Conservation (phyloP, 1,140 invertebrate species). For the Steinernema khuongi region DNA sequence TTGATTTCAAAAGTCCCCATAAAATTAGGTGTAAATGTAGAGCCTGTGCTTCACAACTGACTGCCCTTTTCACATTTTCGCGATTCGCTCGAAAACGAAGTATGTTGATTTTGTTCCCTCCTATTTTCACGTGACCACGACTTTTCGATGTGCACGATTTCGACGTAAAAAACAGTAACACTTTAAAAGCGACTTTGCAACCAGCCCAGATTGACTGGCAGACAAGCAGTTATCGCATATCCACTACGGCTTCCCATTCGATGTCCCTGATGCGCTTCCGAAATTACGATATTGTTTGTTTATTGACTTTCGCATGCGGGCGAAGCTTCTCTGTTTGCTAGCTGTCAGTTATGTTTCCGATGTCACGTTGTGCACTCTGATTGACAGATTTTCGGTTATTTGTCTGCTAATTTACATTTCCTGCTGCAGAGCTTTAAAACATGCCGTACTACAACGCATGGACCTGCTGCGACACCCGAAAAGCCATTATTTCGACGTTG, state of each 20-base stretch:
- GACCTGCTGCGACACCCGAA: conserved; percentile 46
- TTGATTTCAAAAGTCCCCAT: too few relatives aligned
- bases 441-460: conserved; percentile 42
- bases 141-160: too few relatives aligned
- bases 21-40: too few relatives aligned
- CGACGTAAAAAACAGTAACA: too few relatives aligned
- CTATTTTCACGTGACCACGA: too few relatives aligned
- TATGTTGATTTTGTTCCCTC: too few relatives aligned
- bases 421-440: background rate
- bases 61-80: too few relatives aligned
- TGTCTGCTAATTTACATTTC: conserved; percentile 4
- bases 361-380: conserved; percentile 1
- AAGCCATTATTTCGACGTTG: conserved; percentile 42
- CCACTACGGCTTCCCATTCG: conserved; percentile 11
- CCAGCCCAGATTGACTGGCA: too few relatives aligned
- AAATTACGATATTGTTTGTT: conserved; percentile 24
- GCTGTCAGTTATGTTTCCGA: background rate
- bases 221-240: too few relatives aligned
- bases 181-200: too few relatives aligned
- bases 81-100: too few relatives aligned
- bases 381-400: background rate
- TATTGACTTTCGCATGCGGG: conserved; percentile 21
- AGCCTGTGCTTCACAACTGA: too few relatives aligned
- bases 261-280: background rate
- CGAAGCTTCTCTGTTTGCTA: background rate